Base-by-base conservation (phyloP, 53 echinoderm and acorn worm genomes). In the Henricia sp. region DNA sequence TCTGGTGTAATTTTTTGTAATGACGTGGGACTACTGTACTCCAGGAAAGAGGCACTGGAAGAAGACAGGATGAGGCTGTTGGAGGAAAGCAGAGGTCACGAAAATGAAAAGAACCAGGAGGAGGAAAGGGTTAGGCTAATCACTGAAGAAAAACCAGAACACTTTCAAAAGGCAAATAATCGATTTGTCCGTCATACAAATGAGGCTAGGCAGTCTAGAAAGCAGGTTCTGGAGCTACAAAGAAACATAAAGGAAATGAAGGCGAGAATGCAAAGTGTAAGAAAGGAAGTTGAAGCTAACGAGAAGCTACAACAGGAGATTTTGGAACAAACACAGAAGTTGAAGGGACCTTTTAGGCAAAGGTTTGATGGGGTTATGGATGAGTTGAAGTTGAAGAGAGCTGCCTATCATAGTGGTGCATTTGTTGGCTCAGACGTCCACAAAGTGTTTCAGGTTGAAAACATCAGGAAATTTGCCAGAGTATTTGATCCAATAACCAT, bases 351-450 rank as follows among this genome's bases (percentile, higher is more conserved):
- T 4, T 84, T 84, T 0, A 84, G 42, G 28, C 54, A 71, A 48
- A 8, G 37, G 43, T 35, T 84, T 84, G 84, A 71, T 41, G 57
- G 3, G 2, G 84, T 70, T 11, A 51, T 84, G 0, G 71, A 84
- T 57, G 38, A 70, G 14, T 40, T 84, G 16, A 56, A 70, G 59
- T 14, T 48, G 67, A 37, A 9, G 28, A 68, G 52, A 29, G 67
- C 34, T 33, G 83, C 68, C 13, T 83, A 83, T n/a, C n/a, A 70
- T 35, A 67, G 51, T 26, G 83, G 83, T 6, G 68, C 83, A 11
- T 46, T 83, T 33, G 68, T 51, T 3, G 83, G 83, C 9, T 67
- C 83, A 19, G 83, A 83, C 23, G 54, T 83, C n/a, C 28, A 67
- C 5, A 70, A 68, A 52, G 10, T 83, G 0, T 29, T 30, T 29